Percentiles rank a stretch among this genome's conserved stretches.
Conservation (phyloP, 1,140 invertebrate genomes). For the Rhysida immarginata region DNA sequence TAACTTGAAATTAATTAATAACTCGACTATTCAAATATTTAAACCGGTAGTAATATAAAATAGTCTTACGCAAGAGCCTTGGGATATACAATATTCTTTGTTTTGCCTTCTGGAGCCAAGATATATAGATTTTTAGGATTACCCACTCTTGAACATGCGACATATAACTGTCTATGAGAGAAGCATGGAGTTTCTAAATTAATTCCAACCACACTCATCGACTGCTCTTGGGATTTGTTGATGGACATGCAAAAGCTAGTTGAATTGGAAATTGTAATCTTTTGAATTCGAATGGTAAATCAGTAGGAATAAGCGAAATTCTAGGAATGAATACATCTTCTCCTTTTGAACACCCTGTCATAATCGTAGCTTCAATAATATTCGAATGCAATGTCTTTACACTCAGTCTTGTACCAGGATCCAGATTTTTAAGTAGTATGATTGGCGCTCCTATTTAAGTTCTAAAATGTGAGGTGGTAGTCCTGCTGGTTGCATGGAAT, state of each 20-base stretch:
- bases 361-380: conserved; percentile 28
- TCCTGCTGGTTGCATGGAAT: conserved; percentile 20
- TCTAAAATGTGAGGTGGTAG: conserved; percentile 17
- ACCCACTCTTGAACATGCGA: no score
- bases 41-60: no score
- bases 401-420: conserved; percentile 18
- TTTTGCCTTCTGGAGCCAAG: no score
- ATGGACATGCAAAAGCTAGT: conserved; percentile 36
- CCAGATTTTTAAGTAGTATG: conserved; percentile 31
- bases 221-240: conserved; percentile 40
- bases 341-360: conserved; percentile 29
- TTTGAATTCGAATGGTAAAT: conserved; percentile 28
- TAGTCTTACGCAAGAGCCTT: no score
- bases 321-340: no score
- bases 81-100: no score
- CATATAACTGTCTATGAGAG: no score
- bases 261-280: conserved; percentile 37
- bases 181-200: conserved; percentile 22
- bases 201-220: conserved; percentile 23
- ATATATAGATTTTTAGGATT: no score
- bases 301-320: conserved; percentile 29
- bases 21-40: no score
- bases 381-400: conserved; percentile 28
- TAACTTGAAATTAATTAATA: no score
- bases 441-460: conserved; percentile 23